Percentiles rank a stretch among this genome's conserved stretches.
phyloP scores from a whole-genome alignment of 2,888 invertebrate genomes.

The Dicyrtomina minuta region DNA sequence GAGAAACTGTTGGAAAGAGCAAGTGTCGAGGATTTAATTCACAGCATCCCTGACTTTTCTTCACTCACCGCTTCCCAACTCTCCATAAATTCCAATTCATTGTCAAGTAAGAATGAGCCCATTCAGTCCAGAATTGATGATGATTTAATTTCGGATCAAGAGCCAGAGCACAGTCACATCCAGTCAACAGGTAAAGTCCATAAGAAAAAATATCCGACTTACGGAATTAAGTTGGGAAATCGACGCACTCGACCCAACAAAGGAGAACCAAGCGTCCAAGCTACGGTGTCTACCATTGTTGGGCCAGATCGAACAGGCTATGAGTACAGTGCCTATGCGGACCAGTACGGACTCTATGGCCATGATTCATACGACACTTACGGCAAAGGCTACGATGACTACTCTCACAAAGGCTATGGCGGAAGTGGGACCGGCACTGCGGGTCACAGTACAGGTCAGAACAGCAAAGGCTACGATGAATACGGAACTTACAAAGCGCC shows the following conservation, averaged over 20 bases:
- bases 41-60: conserved; percentile 33
- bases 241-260: conserved; percentile 13
- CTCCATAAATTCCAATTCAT: conserved; percentile 15
- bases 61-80: neutral
- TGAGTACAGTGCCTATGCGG: conserved; percentile 36
- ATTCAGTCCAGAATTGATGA: conserved; percentile 38
- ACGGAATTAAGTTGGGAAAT: conserved; percentile 17
- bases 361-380: conserved; percentile 44
- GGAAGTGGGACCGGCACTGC: neutral
- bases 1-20: conserved; percentile 41
- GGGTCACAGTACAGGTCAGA: conserved; percentile 5
- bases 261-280: conserved; percentile 12
- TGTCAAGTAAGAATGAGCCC: conserved; percentile 14
- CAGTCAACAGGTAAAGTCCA: conserved; percentile 44
- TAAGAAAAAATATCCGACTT: conserved; percentile 38
- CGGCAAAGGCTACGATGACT: conserved; percentile 44
- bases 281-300: neutral
- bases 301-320: conserved; percentile 41
- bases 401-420: conserved; percentile 17
- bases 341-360: conserved; percentile 41
- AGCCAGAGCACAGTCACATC: no score
- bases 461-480: neutral
- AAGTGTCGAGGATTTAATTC: conserved; percentile 27
- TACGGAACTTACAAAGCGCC: conserved; percentile 5
- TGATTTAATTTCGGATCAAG: conserved; percentile 51